Conservation (phyloP, 1,140 invertebrate species). For the Drusus annulatus region DNA sequence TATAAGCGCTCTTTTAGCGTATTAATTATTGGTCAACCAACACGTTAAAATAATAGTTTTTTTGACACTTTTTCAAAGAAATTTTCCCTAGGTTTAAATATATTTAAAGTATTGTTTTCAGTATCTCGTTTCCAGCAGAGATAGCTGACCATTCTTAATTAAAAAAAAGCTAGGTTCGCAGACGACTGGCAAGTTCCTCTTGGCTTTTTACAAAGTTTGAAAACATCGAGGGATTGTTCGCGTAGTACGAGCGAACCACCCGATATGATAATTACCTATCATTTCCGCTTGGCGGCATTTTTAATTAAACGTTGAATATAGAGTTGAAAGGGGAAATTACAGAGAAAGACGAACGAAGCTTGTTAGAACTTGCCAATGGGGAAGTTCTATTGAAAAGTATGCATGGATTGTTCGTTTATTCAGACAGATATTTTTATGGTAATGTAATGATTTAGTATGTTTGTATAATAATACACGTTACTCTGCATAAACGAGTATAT, state of each 20-base stretch:
- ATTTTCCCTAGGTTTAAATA: too few species aligned
- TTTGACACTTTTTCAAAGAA: too few species aligned
- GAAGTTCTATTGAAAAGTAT: slow-evolving; percentile 14
- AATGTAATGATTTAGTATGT: slow-evolving; percentile 1
- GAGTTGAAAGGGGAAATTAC: slow-evolving; percentile 31
- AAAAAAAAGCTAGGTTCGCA: background rate
- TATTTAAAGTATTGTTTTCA: too few species aligned
- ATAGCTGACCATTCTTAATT: background rate
- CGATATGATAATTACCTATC: slow-evolving; percentile 48
- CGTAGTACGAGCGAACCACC: slow-evolving; percentile 35
- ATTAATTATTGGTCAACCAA: too few species aligned
- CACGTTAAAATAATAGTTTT: too few species aligned
- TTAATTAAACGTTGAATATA: slow-evolving; percentile 55
- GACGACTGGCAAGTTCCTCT: background rate
- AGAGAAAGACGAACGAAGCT: slow-evolving; percentile 33
- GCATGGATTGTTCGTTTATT: slow-evolving; percentile 25
- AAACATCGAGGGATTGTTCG: slow-evolving; percentile 1
- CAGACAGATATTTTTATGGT: background rate
- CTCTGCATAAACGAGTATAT: too few species aligned
- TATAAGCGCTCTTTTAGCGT: too few species aligned
- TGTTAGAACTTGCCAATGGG: slow-evolving; percentile 8
- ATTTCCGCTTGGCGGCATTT: slow-evolving; percentile 56
- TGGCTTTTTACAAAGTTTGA: slow-evolving; percentile 15
- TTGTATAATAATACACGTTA: background rate
- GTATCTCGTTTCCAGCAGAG: too few species aligned